Evolutionary conservation across 2,888 invertebrate species (phyloP).

Genomic region (Ashinkailepas kermadecensis): DNA sequence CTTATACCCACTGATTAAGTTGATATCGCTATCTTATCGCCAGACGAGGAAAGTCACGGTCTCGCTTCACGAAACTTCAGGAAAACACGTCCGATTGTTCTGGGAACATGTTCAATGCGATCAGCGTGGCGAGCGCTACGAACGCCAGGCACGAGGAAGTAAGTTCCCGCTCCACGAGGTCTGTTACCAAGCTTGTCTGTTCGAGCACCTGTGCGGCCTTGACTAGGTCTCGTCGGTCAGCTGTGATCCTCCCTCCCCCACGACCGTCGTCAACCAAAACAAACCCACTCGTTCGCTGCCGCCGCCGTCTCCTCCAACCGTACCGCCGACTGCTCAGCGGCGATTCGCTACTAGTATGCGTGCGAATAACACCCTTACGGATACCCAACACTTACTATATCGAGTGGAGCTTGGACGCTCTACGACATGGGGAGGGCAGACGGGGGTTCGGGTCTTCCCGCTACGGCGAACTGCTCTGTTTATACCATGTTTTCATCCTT

Average conservation of each 20-base stretch:
- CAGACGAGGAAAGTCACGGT: no score
- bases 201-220: background rate
- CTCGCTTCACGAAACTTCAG: no score
- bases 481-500: background rate
- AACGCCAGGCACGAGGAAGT: no score
- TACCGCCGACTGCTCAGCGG: background rate
- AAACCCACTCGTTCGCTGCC: background rate
- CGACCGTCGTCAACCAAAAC: background rate
- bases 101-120: no score
- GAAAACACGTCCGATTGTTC: no score
- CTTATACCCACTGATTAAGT: no score
- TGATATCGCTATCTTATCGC: no score
- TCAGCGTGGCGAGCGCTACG: no score
- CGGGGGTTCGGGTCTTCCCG: conserved; percentile 10
- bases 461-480: background rate
- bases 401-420: background rate
- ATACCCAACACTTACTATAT: background rate
- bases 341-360: background rate
- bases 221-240: background rate
- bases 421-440: background rate
- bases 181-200: no score
- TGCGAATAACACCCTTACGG: background rate
- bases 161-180: no score
- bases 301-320: background rate
- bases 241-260: conserved; percentile 9